A percentile compares a stretch with the other conserved stretches of the same genome.
phyloP scores from a whole-genome alignment of 2,888 invertebrate genomes.

The Plagodis dolabraria region DNA sequence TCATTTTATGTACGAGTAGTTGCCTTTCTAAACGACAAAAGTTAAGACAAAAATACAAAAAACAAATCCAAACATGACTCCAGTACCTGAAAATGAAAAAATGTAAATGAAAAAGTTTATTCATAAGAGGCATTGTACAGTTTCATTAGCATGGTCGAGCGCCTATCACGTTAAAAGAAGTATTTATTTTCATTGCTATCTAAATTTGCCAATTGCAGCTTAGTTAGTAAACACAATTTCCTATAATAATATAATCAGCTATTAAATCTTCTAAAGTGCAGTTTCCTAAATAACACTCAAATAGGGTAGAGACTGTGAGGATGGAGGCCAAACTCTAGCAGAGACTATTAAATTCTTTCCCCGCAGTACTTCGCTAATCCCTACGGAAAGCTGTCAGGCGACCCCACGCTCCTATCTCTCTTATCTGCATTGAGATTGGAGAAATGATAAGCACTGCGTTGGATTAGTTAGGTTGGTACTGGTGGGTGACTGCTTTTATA shows the following conservation, averaged over 20 bases:
- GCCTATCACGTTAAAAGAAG: too few relatives aligned
- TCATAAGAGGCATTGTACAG: too few relatives aligned
- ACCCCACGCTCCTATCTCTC: conserved; percentile 8
- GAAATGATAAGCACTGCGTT: conserved; percentile 15
- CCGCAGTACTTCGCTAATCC: conserved; percentile 65
- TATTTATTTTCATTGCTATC: too few relatives aligned
- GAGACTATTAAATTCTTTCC: conserved; percentile 73
- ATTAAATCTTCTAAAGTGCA: conserved; percentile 17
- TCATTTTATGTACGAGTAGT: too few relatives aligned
- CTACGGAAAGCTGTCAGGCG: conserved; percentile 62
- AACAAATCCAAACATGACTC: too few relatives aligned
- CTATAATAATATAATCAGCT: background rate
- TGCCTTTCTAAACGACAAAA: too few relatives aligned
- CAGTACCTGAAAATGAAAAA: too few relatives aligned
- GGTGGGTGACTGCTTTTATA: conserved; percentile 24
- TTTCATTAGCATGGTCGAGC: too few relatives aligned
- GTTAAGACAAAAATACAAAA: too few relatives aligned
- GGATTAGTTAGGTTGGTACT: background rate
- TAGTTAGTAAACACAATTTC: too few relatives aligned
- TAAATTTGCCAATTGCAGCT: too few relatives aligned
- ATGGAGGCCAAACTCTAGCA: conserved; percentile 53
- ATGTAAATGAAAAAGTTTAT: too few relatives aligned
- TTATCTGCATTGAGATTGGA: conserved; percentile 18
- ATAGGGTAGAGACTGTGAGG: conserved; percentile 36
- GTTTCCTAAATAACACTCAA: conserved; percentile 46